Conservation (phyloP, 2,797 vertebrate genomes). For the Serranus cabrilla region DNA sequence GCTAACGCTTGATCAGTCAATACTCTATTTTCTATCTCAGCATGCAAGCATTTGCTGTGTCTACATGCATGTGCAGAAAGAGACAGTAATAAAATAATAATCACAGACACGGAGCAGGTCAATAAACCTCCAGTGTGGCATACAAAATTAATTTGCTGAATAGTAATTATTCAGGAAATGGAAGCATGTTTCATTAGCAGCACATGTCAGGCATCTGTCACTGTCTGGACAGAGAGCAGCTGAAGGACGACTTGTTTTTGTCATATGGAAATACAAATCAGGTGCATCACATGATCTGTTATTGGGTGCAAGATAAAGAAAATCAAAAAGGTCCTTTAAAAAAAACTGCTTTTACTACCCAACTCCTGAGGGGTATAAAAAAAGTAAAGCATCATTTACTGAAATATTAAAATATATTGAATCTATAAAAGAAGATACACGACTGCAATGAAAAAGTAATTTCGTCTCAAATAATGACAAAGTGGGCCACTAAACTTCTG, state of each 20-base stretch:
- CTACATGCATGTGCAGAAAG: background rate
- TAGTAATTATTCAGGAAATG: slow-evolving; percentile 22
- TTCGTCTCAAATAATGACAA: slow-evolving; percentile 38
- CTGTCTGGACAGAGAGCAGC: background rate
- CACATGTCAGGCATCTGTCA: background rate
- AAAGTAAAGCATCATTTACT: slow-evolving; percentile 22
- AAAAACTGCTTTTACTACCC: slow-evolving; percentile 1
- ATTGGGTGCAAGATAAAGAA: background rate
- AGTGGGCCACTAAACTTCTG: slow-evolving; percentile 35
- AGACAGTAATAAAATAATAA: slow-evolving; percentile 19
- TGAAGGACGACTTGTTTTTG: background rate
- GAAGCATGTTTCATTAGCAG: slow-evolving; percentile 7
- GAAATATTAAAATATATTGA: slow-evolving; percentile 44
- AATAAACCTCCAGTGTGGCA: slow-evolving; percentile 15
- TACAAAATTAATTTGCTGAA: slow-evolving; percentile 10
- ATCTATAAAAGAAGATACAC: slow-evolving; percentile 39
- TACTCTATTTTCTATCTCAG: slow-evolving; percentile 3
- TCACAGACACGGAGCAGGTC: slow-evolving; percentile 12
- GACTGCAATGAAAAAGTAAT: slow-evolving; percentile 45
- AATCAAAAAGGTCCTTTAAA: background rate
- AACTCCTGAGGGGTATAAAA: background rate
- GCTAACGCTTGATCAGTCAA: background rate
- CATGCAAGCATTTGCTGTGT: background rate
- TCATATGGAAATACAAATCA: background rate
- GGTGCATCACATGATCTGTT: background rate